Base-by-base conservation (phyloP, 2,888 invertebrate genomes). In the Cataglyphis albicans region DNA sequence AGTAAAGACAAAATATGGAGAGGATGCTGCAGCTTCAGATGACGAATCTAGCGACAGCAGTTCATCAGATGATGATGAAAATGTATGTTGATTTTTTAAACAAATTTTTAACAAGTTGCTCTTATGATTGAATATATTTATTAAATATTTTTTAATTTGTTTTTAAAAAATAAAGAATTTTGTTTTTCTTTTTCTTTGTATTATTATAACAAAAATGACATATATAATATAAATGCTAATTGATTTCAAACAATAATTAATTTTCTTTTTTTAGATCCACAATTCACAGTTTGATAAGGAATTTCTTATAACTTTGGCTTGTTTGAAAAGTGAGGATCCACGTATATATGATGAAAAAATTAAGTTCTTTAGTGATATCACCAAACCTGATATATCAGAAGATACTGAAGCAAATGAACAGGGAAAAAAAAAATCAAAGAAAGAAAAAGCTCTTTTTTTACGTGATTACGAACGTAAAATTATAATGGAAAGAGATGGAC, bases 241-340 rank as follows among this genome's bases (percentile, higher is more conserved):
- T 52, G 78, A 57, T 70, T 15, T 12, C 18, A 21, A 72, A 64
- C 12, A 21, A 25, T 81, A 35, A 82, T 64, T 65, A 44, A 57
- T 18, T 18, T 44, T 44, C 25, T 75, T 75, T 85, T 89, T 89
- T 32, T 87, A 96, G 96, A 35, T 80, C 35, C 5, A 80, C 0
- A 96, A 97, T 80, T 18, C 59, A 90, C 96, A 97, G 87, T 95
- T 97, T 67, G 99, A 99, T 92, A 97, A 97, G 89, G 97, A 98
- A 87, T 99, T 99, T 94, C 96, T 98, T 63, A 97, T 97, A 95
- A 97, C 99, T 0, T 95, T 99, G 1, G 96, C 98, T 0, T 97
- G 97, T 73, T 94, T 99, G 65, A 99, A 99, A 94, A 97, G 96
- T 65, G 98, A 98, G 93, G 98, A 99, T 95, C 98, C 99, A 0